Evolutionary conservation across 2,888 invertebrate species (phyloP), one percentile per base, ranked within the genome.

Genomic region (Mythimna lalbum): DNA sequence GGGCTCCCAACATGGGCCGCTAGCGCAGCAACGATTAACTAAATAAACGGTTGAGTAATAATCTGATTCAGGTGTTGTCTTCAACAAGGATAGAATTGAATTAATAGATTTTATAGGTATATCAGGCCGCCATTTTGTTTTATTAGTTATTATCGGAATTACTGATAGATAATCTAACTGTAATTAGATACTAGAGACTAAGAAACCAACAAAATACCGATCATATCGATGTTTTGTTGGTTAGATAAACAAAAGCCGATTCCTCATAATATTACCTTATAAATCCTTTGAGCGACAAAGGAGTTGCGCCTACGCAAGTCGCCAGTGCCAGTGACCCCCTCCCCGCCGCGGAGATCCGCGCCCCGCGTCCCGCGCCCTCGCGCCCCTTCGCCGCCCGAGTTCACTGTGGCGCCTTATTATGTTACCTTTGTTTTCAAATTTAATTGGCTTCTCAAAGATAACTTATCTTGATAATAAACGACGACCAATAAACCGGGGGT

Each of bases 361-460:
- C 76, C 71, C 79, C 74, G 62, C 76, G 60, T 75, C 71, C 79
- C 74, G 77, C 82, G 60, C 81, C 53, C 73, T 75, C 78, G 69
- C 78, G 63, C 64, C 78, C 74, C 64, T 64, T 73, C 72, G 73
- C 81, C 73, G 79, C 63, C 86, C 87, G 85, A 88, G 87, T 90
- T 90, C 90, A 91, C 90, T 90, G 90, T 94, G 94, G 94, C 95
- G 95, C 95, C 94, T 95, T 95, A 95, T 95, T 95, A 94, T 94
- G 94, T 94, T 95, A 95, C 95, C 95, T 95, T 96, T 95, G 95
- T 95, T 95, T 95, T 95, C 93, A 95, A 95, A 95, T 96, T 95
- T 96, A 96, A 96, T 96, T 96, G 95, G 95, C 93, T 94, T 92
- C 94, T 94, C 93, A 91, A 88, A 95, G 95, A 96, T 96, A 95